A percentile compares a stretch with the other conserved stretches of the same genome.
These are phyloP conservation scores for Liopterus haemorrhoidalis DNA, from an alignment of 2,888 invertebrate genomes.

Conservation along the genomic window DNA sequence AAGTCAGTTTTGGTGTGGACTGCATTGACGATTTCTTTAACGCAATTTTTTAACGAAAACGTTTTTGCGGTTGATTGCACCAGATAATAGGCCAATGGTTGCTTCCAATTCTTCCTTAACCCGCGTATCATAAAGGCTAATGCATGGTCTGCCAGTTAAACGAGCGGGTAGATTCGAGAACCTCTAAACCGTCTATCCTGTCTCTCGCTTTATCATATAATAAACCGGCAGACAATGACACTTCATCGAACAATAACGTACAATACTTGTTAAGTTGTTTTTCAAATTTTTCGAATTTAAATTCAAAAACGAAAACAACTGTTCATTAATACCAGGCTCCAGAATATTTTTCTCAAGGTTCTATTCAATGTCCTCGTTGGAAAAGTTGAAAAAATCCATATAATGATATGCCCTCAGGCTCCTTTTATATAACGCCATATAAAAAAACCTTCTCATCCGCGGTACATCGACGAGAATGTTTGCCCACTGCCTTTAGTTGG, in stretches of 20 bases:
- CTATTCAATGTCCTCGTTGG: not conserved
- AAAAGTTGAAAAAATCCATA: not conserved
- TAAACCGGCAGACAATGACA: not conserved
- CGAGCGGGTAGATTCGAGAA: not conserved
- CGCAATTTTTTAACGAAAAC: not conserved
- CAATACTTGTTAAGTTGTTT: not conserved
- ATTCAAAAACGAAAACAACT: slow-evolving; percentile 4
- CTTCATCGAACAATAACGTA: slow-evolving; percentile 5
- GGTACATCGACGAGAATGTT: slow-evolving; percentile 2
- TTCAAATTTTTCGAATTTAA: not conserved
- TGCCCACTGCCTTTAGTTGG: too few species aligned
- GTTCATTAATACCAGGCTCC: slow-evolving; percentile 2
- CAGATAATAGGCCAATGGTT: slow-evolving; percentile 10
- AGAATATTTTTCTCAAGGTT: not conserved
- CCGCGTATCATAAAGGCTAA: slow-evolving; percentile 13
- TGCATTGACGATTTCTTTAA: not conserved
- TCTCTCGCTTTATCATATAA: not conserved
- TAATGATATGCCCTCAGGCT: not conserved
- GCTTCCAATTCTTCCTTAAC: slow-evolving; percentile 7
- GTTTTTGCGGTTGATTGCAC: slow-evolving; percentile 1
- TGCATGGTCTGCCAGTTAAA: not conserved
- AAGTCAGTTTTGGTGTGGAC: slow-evolving; percentile 4
- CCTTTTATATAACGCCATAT: not conserved
- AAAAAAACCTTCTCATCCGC: slow-evolving; percentile 4
- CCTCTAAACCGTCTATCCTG: not conserved